Evolutionary conservation across 2,797 vertebrate genomes (phyloP), one percentile per base, ranked within the genome.

Genomic region (Silurus aristotelis): DNA sequence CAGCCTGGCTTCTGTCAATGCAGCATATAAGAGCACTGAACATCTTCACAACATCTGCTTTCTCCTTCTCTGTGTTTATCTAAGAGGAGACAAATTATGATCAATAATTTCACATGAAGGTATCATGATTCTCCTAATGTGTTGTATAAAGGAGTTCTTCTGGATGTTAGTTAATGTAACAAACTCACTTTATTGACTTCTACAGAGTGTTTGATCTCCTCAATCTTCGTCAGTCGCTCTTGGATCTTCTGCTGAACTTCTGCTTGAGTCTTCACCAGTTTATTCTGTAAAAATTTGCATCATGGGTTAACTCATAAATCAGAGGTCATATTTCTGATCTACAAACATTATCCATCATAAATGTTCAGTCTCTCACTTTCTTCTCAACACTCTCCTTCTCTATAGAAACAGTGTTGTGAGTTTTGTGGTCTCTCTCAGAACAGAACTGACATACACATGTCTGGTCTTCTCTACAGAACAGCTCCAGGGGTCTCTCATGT

Each of bases 381-480:
- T 66, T 55, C 68, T 66, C 58, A 80, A 5, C 6, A 31, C 0
- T 58, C 66, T n/a, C 80, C 25, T 67, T 52, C n/a, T 82, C 63
- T 70, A 82, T 31, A 55, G 48, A 46, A 82, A 82, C 80, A 19
- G 64, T 67, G 22, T 17, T 68, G 48, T 82, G 79, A 12, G 15
- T 80, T 52, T 14, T 67, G 63, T 80, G 79, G 14, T 80, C 48
- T 52, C 48, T 10, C 9, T 52, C 48, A 52, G 48, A 6, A 52
- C 48, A 52, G 48, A 6, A 52, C 48, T 52, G 48, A 52, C 48
- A 52, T 10, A 52, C 71, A 83, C 58, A 76, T 5, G 1, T 84
- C 61, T 77, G 83, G 46, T 84, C 83, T 3, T 84, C 83, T 77
- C 48, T 84, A 75, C 82, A 83, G 68, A 83, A 83, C 70, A 83